Base-by-base conservation (phyloP, 1,140 invertebrate genomes). In the Eumaeus atala region DNA sequence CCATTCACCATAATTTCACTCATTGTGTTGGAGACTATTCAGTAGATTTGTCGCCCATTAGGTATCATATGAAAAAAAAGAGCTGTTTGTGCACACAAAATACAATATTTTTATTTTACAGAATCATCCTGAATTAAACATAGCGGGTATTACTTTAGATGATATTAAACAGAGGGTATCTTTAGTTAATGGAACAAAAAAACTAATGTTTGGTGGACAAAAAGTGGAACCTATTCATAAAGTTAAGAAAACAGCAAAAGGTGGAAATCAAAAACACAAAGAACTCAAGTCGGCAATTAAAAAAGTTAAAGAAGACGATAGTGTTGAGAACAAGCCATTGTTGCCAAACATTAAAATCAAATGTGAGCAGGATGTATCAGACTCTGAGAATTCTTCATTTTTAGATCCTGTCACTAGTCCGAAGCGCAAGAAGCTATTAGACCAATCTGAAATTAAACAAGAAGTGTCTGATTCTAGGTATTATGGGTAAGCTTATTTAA, bases 41-140 rank as follows among this genome's bases (percentile, higher is more conserved):
- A 37, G n/a, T 10, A 9, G n/a, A 37, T 4, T 37, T 2, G 12
- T 40, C 12, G 14, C 12, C 7, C 38, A 40, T 0, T 40, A 2
- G 11, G 33, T 33, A 21, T 50, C 53, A 10, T 35, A 33, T 51
- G n/a, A n/a, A n/a, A n/a, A n/a, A n/a, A n/a, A n/a, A n/a, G n/a
- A n/a, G n/a, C n/a, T n/a, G n/a, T n/a, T n/a, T n/a, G n/a, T n/a
- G n/a, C n/a, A n/a, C n/a, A n/a, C n/a, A n/a, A n/a, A n/a, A n/a
- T n/a, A n/a, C n/a, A n/a, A n/a, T n/a, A n/a, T n/a, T 48, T 14
- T 58, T 44, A 51, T n/a, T 61, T 81, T 84, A 33, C 49, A 88
- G 87, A 84, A 76, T 59, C 77, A 87, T 62, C 79, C 84, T 56
- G 87, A 87, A 66, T 63, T 88, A 10, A 77, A 80, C 49, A 83